Evolutionary conservation across 1,140 invertebrate genomes (phyloP), one percentile per base, ranked within the genome.

Genomic region (Listronotus oregonensis): DNA sequence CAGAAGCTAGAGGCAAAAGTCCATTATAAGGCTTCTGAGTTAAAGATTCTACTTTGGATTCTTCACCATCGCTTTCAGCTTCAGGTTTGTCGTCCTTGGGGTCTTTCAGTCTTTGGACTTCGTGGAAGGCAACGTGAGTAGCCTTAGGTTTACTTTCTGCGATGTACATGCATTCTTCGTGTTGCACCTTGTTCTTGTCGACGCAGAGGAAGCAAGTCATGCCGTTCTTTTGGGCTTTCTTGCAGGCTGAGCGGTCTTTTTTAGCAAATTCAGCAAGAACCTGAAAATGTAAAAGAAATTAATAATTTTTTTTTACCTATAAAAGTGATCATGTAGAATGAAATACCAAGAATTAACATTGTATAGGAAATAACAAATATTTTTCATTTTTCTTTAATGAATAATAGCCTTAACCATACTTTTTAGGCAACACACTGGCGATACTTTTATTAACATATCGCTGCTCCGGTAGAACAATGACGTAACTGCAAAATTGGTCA

Each of bases 141-240:
- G 80, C 78, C 72, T 84, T 80, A 9, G 84, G 84, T 60, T 82
- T 82, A 34, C 83, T 85, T 73, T 85, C 85, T 7, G 85, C 86
- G 1, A 90, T 82, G 75, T 86, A 90, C 82, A 89, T 89, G 71
- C 89, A 91, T 77, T 90, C 89, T 77, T 91, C 89, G 68, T 90
- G 84, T 73, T 86, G 85, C 17, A 87, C 78, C 3, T 87, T 88
- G 42, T 82, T 82, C 39, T 87, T 83, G 64, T 90, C 86, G 0
- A 83, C 71, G 71, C 89, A 91, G 60, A 86, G 81, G 75, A 86
- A 90, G 75, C 89, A 91, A 5, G 88, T 90, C 87, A 90, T 89
- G 31, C 86, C 85, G 66, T 88, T 85, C 68, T 87, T 87, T 57
- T 85, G 81, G 0, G 86, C 80, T 73, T 89, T 89, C 71, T 88